Conservation (phyloP, 2,113 vertebrate genomes). For the Rallus limicola region DNA sequence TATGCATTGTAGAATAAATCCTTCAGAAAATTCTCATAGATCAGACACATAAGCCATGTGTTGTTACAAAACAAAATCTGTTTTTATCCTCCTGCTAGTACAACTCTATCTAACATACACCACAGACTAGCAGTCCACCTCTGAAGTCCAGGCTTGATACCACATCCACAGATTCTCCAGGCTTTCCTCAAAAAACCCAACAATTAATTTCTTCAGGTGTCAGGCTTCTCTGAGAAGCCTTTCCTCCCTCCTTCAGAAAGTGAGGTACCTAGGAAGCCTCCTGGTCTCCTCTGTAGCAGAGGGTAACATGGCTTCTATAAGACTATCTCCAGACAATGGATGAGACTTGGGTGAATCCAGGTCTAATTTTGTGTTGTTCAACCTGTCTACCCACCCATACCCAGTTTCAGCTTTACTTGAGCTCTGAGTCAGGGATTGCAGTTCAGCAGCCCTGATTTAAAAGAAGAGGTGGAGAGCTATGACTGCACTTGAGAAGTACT, state of each 20-base stretch:
- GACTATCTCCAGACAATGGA: background rate
- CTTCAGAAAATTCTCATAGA: background rate
- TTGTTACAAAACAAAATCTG: background rate
- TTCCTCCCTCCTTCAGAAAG: background rate
- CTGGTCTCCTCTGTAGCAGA: background rate
- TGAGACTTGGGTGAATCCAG: background rate
- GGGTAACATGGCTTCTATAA: background rate
- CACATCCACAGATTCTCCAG: background rate
- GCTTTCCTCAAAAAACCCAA: background rate
- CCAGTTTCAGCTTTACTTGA: background rate
- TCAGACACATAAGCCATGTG: background rate
- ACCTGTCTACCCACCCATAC: background rate
- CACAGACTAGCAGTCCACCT: background rate
- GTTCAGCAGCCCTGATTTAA: background rate
- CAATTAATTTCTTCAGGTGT: background rate
- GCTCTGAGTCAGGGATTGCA: background rate
- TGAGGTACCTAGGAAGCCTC: background rate
- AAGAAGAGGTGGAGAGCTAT: background rate
- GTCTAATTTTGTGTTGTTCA: background rate
- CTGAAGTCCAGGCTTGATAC: background rate
- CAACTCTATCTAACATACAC: background rate
- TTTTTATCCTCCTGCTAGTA: rapidly evolving
- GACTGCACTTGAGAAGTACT: background rate
- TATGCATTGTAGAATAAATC: background rate
- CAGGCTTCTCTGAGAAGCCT: background rate